phyloP scores from a whole-genome alignment of 92 coral and sea anemone genomes.

The Nematostella vectensis region DNA sequence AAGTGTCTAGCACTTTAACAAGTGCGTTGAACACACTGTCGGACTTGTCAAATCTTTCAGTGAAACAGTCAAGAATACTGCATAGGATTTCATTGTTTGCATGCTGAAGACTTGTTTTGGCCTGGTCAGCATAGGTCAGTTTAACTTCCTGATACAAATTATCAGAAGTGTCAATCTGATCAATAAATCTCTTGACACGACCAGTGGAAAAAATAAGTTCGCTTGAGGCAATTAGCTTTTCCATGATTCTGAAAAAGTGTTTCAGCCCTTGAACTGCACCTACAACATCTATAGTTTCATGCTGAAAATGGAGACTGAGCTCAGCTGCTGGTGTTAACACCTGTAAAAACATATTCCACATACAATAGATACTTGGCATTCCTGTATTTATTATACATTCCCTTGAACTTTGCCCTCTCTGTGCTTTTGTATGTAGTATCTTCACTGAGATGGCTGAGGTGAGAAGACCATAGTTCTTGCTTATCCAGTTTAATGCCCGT shows the following conservation, averaged over 20 bases:
- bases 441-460: conserved; percentile 31
- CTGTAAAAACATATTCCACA: conserved; percentile 34
- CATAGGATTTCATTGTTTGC: conserved; percentile 14
- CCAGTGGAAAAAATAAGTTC: conserved; percentile 29
- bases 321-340: conserved; percentile 42
- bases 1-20: conserved; percentile 26
- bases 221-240: conserved; percentile 23
- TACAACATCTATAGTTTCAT: conserved; percentile 44
- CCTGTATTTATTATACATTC: conserved; percentile 41
- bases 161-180: conserved; percentile 1
- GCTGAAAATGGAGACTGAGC: conserved; percentile 43
- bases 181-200: conserved; percentile 18
- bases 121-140: conserved; percentile 12
- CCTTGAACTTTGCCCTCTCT: conserved; percentile 33
- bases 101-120: conserved; percentile 21
- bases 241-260: conserved; percentile 40
- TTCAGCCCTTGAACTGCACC: conserved; percentile 40
- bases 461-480: conserved; percentile 35
- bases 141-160: conserved; percentile 8
- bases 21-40: conserved; percentile 36
- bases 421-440: conserved; percentile 17
- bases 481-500: conserved; percentile 46
- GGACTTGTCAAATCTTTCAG: conserved; percentile 31
- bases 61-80: conserved; percentile 26
- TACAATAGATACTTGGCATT: conserved; percentile 42